A percentile compares a stretch with the other conserved stretches of the same genome.
Evolutionary conservation across 2,888 invertebrate genomes (phyloP).

Genomic region (Creontiades dilutus): DNA sequence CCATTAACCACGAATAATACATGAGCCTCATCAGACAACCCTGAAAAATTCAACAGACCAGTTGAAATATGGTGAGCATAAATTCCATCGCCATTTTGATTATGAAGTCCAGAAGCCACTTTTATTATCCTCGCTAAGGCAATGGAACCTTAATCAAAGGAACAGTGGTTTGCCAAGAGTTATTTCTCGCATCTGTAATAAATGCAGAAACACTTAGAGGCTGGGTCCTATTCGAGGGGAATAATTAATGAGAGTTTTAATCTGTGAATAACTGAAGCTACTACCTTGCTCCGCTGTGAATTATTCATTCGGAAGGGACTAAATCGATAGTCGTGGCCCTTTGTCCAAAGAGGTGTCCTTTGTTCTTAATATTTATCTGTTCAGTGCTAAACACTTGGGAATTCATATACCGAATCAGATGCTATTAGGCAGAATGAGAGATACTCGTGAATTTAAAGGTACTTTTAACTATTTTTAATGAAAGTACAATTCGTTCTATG

Average conservation of each 20-base stretch:
- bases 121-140: too few species aligned
- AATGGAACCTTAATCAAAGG: not conserved
- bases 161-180: conserved; percentile 2
- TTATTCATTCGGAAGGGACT: conserved; percentile 36
- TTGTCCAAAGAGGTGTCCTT: not conserved
- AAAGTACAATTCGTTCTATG: too few species aligned
- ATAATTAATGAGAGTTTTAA: conserved; percentile 39
- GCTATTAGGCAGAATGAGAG: too few species aligned
- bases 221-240: conserved; percentile 6
- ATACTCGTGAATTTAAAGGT: too few species aligned
- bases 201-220: conserved; percentile 16
- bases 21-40: too few species aligned
- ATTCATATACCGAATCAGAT: not conserved
- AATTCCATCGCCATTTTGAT: too few species aligned
- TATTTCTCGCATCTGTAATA: not conserved
- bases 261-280: conserved; percentile 32
- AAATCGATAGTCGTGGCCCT: not conserved
- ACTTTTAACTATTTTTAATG: too few species aligned
- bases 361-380: conserved; percentile 32
- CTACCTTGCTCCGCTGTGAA: conserved; percentile 10
- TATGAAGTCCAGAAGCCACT: too few species aligned
- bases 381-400: not conserved
- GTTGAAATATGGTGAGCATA: too few species aligned
- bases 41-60: too few species aligned
- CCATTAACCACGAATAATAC: too few species aligned